Conservation (phyloP, 2,113 vertebrate genomes). For the Notothenia rossii region DNA sequence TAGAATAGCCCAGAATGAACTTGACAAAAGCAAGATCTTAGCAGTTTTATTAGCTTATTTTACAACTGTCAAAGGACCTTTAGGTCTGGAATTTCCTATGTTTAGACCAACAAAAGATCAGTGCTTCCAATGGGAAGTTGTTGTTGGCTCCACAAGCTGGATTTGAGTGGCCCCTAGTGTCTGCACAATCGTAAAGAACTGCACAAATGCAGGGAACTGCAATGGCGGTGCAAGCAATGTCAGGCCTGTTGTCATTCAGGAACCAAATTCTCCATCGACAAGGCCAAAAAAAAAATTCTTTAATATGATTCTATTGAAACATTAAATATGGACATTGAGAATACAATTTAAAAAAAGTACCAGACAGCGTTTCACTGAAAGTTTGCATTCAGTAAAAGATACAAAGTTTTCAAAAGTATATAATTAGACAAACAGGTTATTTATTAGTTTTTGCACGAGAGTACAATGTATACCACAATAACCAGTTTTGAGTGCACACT, state of each 20-base stretch:
- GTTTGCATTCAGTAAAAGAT: too few relatives aligned
- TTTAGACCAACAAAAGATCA: background rate
- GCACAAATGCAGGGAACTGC: background rate
- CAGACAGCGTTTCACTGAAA: background rate
- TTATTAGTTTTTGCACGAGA: background rate
- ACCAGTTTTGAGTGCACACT: background rate
- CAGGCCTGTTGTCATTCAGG: background rate
- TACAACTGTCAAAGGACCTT: background rate
- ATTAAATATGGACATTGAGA: background rate
- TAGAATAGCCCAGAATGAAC: background rate
- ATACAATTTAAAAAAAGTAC: background rate
- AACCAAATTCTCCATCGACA: background rate
- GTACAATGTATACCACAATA: background rate
- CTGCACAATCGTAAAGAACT: background rate
- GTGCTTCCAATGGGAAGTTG: background rate
- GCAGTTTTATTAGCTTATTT: background rate
- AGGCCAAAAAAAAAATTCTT: background rate
- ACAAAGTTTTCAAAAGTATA: too few relatives aligned
- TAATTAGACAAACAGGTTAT: background rate
- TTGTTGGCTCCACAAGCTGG: constrained; percentile 1
- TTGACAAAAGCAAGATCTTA: background rate
- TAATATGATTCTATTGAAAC: background rate
- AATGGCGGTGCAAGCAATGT: background rate
- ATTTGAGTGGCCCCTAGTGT: constrained; percentile 50
- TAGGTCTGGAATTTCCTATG: background rate